Evolutionary conservation across 2,797 vertebrate species (phyloP).

Genomic region (Capromys pilorides): DNA sequence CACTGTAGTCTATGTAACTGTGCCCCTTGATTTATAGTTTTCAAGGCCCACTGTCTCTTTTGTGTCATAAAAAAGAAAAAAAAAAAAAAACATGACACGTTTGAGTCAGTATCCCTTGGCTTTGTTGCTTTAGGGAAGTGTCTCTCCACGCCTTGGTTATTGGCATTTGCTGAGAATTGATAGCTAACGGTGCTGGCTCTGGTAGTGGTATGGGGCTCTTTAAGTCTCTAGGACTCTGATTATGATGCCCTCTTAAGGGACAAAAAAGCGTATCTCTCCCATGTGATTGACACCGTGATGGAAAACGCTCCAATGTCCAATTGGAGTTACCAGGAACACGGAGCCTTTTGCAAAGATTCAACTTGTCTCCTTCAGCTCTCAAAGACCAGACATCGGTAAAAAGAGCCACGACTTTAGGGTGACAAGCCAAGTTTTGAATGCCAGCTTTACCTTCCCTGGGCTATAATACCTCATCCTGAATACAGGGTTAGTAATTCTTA

Average conservation of each 20-base stretch:
- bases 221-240: neutral
- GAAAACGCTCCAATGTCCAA: neutral
- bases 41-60: neutral
- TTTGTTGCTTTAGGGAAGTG: neutral
- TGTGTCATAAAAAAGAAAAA: neutral
- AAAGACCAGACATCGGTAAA: neutral
- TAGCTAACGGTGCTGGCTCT: neutral
- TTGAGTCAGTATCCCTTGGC: neutral
- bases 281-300: neutral
- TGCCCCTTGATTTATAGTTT: neutral
- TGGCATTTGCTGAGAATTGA: neutral
- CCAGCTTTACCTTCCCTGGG: neutral
- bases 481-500: slow-evolving; percentile 52
- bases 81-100: neutral
- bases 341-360: neutral
- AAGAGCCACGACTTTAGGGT: neutral
- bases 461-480: slow-evolving; percentile 13
- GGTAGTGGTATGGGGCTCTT: neutral
- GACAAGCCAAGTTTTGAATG: neutral
- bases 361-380: neutral
- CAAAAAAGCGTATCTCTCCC: neutral
- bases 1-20: neutral
- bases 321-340: neutral
- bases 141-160: neutral
- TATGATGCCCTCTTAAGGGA: neutral